Base-by-base conservation (phyloP, 2,797 vertebrate genomes). In the Psittacula echo region DNA sequence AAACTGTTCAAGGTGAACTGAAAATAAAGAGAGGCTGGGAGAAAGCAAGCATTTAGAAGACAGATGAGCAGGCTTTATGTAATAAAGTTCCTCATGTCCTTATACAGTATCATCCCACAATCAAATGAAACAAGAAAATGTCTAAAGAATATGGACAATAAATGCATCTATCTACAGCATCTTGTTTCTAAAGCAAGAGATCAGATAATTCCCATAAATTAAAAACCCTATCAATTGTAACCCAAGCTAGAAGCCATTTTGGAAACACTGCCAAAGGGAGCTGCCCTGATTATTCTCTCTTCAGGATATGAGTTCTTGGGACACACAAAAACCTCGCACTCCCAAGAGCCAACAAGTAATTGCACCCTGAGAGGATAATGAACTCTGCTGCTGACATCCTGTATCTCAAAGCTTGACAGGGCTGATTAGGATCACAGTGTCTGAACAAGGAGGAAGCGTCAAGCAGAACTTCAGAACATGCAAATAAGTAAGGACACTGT, bases 251-350 rank as follows among this genome's bases (percentile, higher is more conserved):
- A 51, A 83, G 85, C 96, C 91, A 91, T 94, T 96, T 94, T 93
- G 90, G 95, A 88, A 96, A 92, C 89, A 71, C 80, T 92, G 97
- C 96, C 95, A 89, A 92, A 94, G 77, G 89, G 95, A 92, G 96
- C 97, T 84, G 96, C 86, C 94, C 93, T 97, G 97, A 98, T 98
- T 96, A 97, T 96, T 93, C 95, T 97, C 91, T 89, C 88, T 87
- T 91, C 98, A 98, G 98, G 98, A 98, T 98, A 98, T 98, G 98
- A 98, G 88, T 97, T 98, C 97, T 97, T 73, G 94, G 97, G 95
- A 94, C 95, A 96, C 94, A 96, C 91, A 97, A 96, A 97, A 97
- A 95, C 94, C 97, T 96, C 96, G 87, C 95, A 65, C 93, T 96
- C 96, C 96, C 94, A 94, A 96, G 92, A 93, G 96, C 95, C 76